Conservation (phyloP, 2,113 vertebrate genomes). For the Scophthalmus maximus region DNA sequence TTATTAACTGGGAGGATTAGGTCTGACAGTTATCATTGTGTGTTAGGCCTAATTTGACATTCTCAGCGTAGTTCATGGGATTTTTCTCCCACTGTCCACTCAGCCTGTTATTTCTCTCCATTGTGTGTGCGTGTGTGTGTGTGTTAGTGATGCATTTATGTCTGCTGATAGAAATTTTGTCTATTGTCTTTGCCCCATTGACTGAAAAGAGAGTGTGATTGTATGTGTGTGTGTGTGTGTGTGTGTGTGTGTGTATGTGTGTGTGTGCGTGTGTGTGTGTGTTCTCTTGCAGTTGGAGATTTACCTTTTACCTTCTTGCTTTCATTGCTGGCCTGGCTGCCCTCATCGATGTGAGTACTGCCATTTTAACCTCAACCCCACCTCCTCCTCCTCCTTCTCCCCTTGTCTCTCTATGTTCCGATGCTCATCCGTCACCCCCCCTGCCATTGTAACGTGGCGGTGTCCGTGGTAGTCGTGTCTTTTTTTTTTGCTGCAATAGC, state of each 20-base stretch:
- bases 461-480: slow-evolving; percentile 12
- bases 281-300: slow-evolving; percentile 94
- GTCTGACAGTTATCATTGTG: slow-evolving; percentile 30
- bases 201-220: slow-evolving; percentile 69
- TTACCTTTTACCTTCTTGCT: slow-evolving; percentile 96
- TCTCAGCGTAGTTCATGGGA: slow-evolving; percentile 17
- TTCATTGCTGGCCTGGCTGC: slow-evolving; percentile 94
- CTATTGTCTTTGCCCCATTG: slow-evolving; percentile 49
- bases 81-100: slow-evolving; percentile 33
- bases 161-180: slow-evolving; percentile 39
- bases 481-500: slow-evolving; percentile 16
- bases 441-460: neutral
- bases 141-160: slow-evolving; percentile 15
- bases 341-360: slow-evolving; percentile 91
- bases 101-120: slow-evolving; percentile 32
- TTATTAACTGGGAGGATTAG: slow-evolving; percentile 14
- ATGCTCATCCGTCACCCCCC: neutral
- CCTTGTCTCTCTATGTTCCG: slow-evolving; percentile 5
- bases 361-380: slow-evolving; percentile 24
- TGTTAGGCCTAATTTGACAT: slow-evolving; percentile 44
- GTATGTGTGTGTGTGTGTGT: slow-evolving; percentile 51
- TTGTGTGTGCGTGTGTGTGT: neutral
- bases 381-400: slow-evolving; percentile 9
- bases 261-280: slow-evolving; percentile 62
- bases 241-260: slow-evolving; percentile 64